Evolutionary conservation across 2,797 vertebrate genomes (phyloP).

Genomic region (Tenualosa thibaudeaui): DNA sequence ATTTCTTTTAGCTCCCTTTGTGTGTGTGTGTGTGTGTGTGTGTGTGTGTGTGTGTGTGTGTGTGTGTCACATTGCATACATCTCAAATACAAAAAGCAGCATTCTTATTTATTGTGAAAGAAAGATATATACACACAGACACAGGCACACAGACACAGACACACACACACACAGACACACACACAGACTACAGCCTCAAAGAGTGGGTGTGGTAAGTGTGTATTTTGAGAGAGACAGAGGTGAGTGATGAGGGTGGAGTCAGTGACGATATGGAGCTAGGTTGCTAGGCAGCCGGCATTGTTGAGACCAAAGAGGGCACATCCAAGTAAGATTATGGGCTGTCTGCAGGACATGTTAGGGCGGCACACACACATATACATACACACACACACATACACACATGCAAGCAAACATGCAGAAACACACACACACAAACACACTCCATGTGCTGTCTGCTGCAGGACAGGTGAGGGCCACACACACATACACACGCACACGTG

Average conservation of each 20-base stretch:
- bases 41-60: background rate
- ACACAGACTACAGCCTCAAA: constrained; percentile 9
- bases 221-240: constrained; percentile 1
- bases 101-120: no score
- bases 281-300: constrained; percentile 70
- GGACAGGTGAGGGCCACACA: background rate
- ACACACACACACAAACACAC: background rate
- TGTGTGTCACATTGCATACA: background rate
- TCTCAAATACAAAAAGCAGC: background rate
- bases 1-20: background rate
- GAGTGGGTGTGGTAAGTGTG: background rate
- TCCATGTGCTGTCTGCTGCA: background rate
- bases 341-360: constrained; percentile 17
- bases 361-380: constrained; percentile 25
- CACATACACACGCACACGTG: no score
- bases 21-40: constrained; percentile 18
- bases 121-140: background rate
- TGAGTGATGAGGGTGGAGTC: background rate
- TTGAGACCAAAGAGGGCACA: constrained; percentile 46
- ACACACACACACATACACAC: background rate
- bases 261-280: constrained; percentile 55
- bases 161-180: constrained; percentile 15
- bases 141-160: background rate
- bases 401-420: background rate
- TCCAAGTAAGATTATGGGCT: constrained; percentile 50